A percentile compares a stretch with the other conserved stretches of the same genome.
Conservation (phyloP, 2,113 vertebrate genomes). For the Cynoglossus semilaevis region DNA sequence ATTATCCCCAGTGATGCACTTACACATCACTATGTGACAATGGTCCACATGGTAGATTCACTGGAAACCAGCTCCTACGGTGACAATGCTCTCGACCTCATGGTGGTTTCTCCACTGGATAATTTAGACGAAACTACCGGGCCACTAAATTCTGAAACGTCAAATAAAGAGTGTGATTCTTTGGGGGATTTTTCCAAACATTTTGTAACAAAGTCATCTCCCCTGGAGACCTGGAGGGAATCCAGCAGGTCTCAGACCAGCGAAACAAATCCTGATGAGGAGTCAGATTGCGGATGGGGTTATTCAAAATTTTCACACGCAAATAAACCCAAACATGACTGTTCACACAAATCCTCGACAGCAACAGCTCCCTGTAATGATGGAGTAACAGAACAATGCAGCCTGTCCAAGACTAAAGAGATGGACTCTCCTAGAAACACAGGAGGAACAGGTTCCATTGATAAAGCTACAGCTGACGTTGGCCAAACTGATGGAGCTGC, state of each 20-base stretch:
- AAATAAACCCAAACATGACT: background rate
- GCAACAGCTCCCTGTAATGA: background rate
- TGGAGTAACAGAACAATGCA: background rate
- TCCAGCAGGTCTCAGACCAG: background rate
- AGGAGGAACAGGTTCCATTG: background rate
- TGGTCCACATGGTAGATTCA: background rate
- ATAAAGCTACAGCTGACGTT: background rate
- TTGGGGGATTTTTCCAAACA: too few species aligned
- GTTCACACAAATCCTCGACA: background rate
- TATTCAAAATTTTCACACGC: background rate
- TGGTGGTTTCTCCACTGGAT: background rate
- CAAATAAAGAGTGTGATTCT: too few species aligned
- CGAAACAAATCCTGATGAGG: background rate
- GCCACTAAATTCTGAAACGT: too few species aligned
- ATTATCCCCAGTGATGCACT: background rate
- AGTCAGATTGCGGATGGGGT: background rate
- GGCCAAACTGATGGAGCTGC: background rate
- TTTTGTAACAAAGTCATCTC: too few species aligned
- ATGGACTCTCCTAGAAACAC: background rate
- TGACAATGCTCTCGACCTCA: background rate
- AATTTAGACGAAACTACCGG: background rate
- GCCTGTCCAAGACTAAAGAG: background rate
- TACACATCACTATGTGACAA: background rate
- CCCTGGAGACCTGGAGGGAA: too few species aligned
- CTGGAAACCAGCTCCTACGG: background rate